Evolutionary conservation across 2,888 invertebrate genomes (phyloP).

Genomic region (Willowsia nigromaculata): DNA sequence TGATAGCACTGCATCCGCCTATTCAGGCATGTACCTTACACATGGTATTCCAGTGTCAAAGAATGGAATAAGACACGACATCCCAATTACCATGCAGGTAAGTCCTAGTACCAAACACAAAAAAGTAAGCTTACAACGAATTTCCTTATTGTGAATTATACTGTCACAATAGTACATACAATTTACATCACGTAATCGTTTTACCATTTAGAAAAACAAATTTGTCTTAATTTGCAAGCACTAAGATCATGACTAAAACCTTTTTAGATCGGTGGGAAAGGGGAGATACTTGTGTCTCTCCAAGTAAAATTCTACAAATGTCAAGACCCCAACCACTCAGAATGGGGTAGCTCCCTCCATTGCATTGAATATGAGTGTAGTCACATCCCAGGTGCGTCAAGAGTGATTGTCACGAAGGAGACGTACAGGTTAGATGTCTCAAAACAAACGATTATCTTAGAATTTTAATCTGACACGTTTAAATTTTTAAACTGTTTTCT

Average conservation of each 20-base stretch:
- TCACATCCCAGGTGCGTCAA: constrained; percentile 80
- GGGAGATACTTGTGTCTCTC: constrained; percentile 82
- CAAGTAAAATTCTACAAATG: constrained; percentile 83
- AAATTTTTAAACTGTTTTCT: neutral
- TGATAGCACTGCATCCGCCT: constrained; percentile 82
- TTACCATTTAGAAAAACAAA: no score
- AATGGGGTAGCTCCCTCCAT: constrained; percentile 82
- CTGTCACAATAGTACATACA: neutral
- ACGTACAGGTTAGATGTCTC: constrained; percentile 81
- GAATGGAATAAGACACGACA: constrained; percentile 82
- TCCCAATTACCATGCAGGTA: constrained; percentile 81
- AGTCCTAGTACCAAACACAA: constrained; percentile 48
- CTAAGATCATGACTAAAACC: no score
- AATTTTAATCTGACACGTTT: no score
- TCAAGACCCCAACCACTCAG: constrained; percentile 82
- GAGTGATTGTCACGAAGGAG: constrained; percentile 82
- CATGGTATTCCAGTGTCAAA: constrained; percentile 81
- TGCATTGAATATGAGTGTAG: constrained; percentile 83
- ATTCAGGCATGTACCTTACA: constrained; percentile 82
- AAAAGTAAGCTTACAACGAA: no score
- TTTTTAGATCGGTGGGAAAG: constrained; percentile 81
- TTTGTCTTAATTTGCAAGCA: neutral
- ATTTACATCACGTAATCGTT: neutral
- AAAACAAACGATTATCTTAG: no score
- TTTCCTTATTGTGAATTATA: neutral